Evolutionary conservation across 2,113 vertebrate genomes (phyloP), one percentile per base, ranked within the genome.

Genomic region (Urocolius indicus): DNA sequence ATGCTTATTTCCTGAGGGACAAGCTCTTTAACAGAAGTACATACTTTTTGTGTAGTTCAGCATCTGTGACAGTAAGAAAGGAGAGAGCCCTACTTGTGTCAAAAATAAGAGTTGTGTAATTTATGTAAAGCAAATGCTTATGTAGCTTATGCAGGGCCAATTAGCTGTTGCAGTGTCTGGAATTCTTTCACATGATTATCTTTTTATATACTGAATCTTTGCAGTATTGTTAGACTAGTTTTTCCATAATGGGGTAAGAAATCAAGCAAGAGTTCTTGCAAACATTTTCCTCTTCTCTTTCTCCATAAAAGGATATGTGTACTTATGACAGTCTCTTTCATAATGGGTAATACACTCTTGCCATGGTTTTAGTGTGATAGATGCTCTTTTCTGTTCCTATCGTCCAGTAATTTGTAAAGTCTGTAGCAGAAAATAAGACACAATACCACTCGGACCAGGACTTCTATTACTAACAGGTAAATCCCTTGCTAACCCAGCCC

Each of bases 231-330:
- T 96, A 74, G 72, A 90, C 57, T 26, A 72, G 16, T 85, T 89
- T 96, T 96, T 89, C 85, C 82, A 91, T 82, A 93, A 90, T 46
- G 65, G 94, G 94, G 23, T 83, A 93, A 96, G 26, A 78, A 74
- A 96, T 87, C 86, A 63, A 59, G 78, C 89, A 89, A 94, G 48
- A 81, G 43, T 49, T 94, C 83, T 81, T 81, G 61, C 48, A 89
- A 66, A 89, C 18, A 22, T 89, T 90, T 90, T 90, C 75, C 72
- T 79, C 74, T 79, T 76, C 75, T 93, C 54, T 85, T 77, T 95
- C 46, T 80, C 96, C 94, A 83, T 95, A 97, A 95, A 97, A 92
- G 96, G 95, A 2, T 87, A 68, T 72, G 83, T 81, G 74, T 88
- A 43, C 84, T 83, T 74, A 62, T 14, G 22, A 61, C 46, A 91